phyloP scores from a whole-genome alignment of 2,797 vertebrate species.

The Chaetophractus vellerosus region DNA sequence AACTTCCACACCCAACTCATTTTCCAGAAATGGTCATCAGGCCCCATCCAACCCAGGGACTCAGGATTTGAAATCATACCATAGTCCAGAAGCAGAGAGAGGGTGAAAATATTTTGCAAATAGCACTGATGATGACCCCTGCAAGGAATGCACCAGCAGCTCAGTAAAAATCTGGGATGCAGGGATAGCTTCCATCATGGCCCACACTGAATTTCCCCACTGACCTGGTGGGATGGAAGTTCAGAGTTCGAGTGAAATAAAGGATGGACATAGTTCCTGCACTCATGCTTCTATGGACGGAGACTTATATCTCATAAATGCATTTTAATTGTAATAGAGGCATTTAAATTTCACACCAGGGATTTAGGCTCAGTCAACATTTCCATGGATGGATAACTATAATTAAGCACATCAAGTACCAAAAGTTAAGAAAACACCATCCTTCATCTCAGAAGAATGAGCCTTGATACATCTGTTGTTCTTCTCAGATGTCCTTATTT shows the following conservation, averaged over 20 bases:
- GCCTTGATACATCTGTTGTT: neutral
- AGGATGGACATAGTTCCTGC: neutral
- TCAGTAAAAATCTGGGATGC: neutral
- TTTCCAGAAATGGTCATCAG: too few species aligned
- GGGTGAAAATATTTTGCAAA: neutral
- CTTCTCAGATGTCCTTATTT: neutral
- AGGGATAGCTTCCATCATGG: neutral
- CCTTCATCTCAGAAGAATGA: neutral
- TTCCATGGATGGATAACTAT: neutral
- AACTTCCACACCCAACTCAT: neutral
- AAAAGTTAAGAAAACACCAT: neutral
- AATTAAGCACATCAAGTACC: neutral
- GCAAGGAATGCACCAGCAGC: too few species aligned
- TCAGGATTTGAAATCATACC: neutral
- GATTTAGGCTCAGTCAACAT: slow-evolving; percentile 17
- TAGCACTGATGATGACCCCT: neutral
- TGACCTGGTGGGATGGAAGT: neutral
- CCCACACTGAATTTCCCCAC: neutral
- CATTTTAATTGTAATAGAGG: neutral
- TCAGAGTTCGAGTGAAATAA: neutral
- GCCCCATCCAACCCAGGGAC: neutral
- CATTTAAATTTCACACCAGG: neutral
- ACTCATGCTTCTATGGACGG: neutral
- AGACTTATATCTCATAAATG: neutral
- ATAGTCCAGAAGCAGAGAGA: neutral